Base-by-base conservation (phyloP, 92 coral and sea anemone species). In the Hydrozoanthus gracilis region DNA sequence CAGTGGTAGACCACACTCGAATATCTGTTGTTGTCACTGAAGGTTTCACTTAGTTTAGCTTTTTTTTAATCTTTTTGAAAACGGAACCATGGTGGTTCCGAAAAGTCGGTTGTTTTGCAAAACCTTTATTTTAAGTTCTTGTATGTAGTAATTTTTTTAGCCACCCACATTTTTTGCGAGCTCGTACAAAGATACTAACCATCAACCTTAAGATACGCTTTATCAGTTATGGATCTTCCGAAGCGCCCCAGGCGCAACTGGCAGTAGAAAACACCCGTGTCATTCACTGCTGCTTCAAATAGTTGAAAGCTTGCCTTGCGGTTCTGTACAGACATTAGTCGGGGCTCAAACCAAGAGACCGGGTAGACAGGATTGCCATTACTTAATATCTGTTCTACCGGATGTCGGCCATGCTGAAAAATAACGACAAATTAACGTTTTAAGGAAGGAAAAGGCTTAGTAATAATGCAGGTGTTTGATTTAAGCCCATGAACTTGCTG, bases 171-270 rank as follows among this genome's bases (percentile, higher is more conserved):
- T 27, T 27, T 27, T 27, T 27, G 39, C 39, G 39, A 27, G 39
- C 39, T 27, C 39, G 39, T 27, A 27, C 39, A 27, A 17, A 66
- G 1, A 4, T 35, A 79, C 85, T 80, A 64, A 80, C 85, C 85
- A 80, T 80, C 62, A 16, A 80, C 85, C 39, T 80, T 80, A 51
- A 80, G 85, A 65, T 80, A 70, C 17, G 66, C 85, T 51, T 16
- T 51, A 3, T 48, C 69, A 10, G 73, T 46, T 4, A 80, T 45
- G 6, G 85, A 65, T 12, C 73, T 80, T 11, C 35, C 20, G 27
- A 27, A 4, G n/a, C 44, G 69, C 4, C 83, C 73, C 20, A 62
- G 55, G 69, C 50, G 48, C 85, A 80, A 13, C 61, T 80, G 70
- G 51, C 85, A 80, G 61, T 80, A 80, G 14, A 80, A 80, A 5